Evolutionary conservation across 1,140 invertebrate genomes (phyloP), one percentile per base, ranked within the genome.

Genomic region (Samia ricini): DNA sequence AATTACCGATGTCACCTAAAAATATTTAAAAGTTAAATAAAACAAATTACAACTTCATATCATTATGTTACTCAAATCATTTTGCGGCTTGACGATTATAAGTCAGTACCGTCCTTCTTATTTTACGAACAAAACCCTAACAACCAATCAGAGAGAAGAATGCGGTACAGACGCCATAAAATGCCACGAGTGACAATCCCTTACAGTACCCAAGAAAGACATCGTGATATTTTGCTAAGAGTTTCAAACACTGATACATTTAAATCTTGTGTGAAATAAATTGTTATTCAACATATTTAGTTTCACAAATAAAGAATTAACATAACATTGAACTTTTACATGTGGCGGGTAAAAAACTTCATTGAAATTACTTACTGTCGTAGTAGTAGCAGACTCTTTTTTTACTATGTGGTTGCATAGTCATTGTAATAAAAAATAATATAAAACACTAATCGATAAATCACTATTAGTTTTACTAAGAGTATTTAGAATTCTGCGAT

Each of bases 311-410:
- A 51, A 21, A n/a, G n/a, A n/a, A 42, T 1, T 42, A 42, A 42
- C 33, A 12, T 42, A 15, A 15, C 12, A 42, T 4, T 42, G 33
- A 42, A 1, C 10, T 42, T 42, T 42, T 42, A 15, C 33, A 42
- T 10, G 79, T 86, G 81, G 83, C 83, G 83, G 79, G 82, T 79
- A 84, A 85, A 71, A 76, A 80, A 83, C 66, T 81, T 79, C 75
- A 52, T 67, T 64, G 72, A 15, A 55, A n/a, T 24, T 90, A 97
- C 97, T 97, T 93, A 99, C 98, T 98, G 88, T 99, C 98, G 82
- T 99, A 99, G 91, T 99, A 99, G 91, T 99, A 99, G 89, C 98
- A 99, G 61, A 99, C 97, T 85, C 96, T 94, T 89, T 98, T 98
- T 81, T 97, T 97, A 76, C 94, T 96, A 73, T 97, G 96, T 10